Evolutionary conservation across 2,797 vertebrate genomes (phyloP), one percentile per base, ranked within the genome.

Genomic region (Bovichtus diacanthus): DNA sequence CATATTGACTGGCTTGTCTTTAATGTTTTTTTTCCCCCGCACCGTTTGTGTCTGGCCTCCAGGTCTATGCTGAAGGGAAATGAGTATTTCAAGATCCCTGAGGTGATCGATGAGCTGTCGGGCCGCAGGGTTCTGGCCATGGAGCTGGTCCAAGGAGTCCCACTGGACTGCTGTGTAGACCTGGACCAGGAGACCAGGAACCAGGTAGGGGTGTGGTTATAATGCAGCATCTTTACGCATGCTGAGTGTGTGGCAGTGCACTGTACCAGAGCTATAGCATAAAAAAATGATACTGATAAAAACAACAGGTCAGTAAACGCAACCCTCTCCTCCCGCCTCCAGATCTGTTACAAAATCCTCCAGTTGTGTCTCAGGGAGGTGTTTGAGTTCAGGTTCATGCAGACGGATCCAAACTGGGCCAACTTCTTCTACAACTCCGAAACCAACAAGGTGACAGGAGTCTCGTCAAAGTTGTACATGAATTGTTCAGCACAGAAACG

Each of bases 321-420:
- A 18, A 56, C 59, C 13, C 41, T 72, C 72, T 55, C 38, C 6
- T 13, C 38, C 16, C 11, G 6, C 29, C 50, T 65, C 7, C 86
- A 98, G 97, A 96, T 98, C 67, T 96, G 95, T 81, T 95, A 87
- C 76, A 95, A 93, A 74, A 95, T 98, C 80, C 94, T 98, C 25
- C 94, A 95, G 75, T 80, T 98, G 76, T 97, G 96, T 88, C 94
- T 98, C 31, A 93, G 93, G 55, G 97, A 98, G 83, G 91, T 98
- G 47, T 97, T 98, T 76, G 96, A 98, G 86, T 98, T 98, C 90
- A 94, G 95, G 88, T 98, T 98, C 91, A 98, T 98, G 97, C 97
- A 98, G 90, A 98, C 97, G 0, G 97, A 98, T 83, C 97, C 97
- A 43, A 98, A 98, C 94, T 98, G 97, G 97, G 92, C 97, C 87